These are phyloP conservation scores for Panulirus ornatus DNA, from an alignment of 1,140 invertebrate genomes.

Conservation along the genomic window DNA sequence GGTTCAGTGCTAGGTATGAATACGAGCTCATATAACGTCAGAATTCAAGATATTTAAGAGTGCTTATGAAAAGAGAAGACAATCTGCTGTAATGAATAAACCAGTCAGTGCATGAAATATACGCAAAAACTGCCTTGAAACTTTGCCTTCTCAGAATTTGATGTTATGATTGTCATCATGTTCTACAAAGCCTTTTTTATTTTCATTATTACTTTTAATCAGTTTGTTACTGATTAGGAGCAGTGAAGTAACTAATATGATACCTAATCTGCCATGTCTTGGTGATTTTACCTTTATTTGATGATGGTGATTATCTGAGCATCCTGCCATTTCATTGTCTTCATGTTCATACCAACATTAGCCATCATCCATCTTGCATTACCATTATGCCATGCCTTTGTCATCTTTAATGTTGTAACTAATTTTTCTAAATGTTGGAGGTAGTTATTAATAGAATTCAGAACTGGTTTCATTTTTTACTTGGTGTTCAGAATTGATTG, in stretches of 20 bases:
- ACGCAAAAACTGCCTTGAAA: too few relatives aligned
- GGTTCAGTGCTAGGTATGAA: too few relatives aligned
- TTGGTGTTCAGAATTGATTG: neutral
- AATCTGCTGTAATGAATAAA: too few relatives aligned
- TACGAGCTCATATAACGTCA: too few relatives aligned
- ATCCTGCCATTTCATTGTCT: slow-evolving; percentile 45
- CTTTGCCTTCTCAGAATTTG: neutral
- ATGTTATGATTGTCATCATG: neutral
- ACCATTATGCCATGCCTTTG: neutral
- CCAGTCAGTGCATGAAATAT: too few relatives aligned
- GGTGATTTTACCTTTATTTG: slow-evolving; percentile 22
- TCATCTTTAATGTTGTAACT: neutral
- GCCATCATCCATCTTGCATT: slow-evolving; percentile 1
- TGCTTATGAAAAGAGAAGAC: too few relatives aligned
- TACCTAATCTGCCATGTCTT: neutral
- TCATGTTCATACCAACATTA: neutral
- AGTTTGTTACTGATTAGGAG: too few relatives aligned
- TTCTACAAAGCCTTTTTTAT: neutral
- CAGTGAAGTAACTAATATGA: too few relatives aligned
- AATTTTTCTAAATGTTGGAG: too few relatives aligned
- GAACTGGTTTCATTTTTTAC: too few relatives aligned
- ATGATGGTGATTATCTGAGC: slow-evolving; percentile 28
- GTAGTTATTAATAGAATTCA: too few relatives aligned
- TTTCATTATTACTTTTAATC: neutral
- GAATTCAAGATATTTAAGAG: too few relatives aligned